Evolutionary conservation across 2,888 invertebrate species (phyloP), one percentile per base, ranked within the genome.

Genomic region (Tipula lateralis): DNA sequence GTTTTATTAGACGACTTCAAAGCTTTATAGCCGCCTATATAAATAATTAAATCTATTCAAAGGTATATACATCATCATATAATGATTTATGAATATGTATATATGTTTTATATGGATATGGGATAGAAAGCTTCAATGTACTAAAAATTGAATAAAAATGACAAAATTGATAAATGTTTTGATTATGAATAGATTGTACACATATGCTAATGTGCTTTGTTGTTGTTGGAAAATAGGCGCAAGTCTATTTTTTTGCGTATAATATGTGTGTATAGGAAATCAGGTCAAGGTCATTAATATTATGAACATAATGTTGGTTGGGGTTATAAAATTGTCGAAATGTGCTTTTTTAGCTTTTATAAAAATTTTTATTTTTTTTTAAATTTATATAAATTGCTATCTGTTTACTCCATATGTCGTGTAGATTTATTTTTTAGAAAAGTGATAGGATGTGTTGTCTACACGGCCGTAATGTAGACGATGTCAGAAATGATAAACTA

Each of bases 141-240:
- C 24, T 66, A 24, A 66, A 66, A 66, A 66, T 66, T 19, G 19
- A 66, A 66, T 66, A 66, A 50, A 50, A 50, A 16, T 50, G 44
- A 50, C 44, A 50, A 50, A 50, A 50, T 50, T 24, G 66, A 66
- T 66, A 66, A 66, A 66, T 24, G 66, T 66, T 66, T 66, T 66
- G 9, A 24, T 6, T 24, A 9, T 66, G 12, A 13, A 66, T 66
- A 12, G 19, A 7, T 44, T 66, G 66, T 66, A 24, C 66, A 66
- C 66, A 66, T 66, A 66, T 66, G 66, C 66, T 66, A 24, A 24
- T 66, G 24, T 66, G n/a, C n/a, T n/a, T 50, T 50, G 44, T 50
- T n/a, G n/a, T 50, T 50, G 44, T 36, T 44, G 44, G 13, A 1
- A 66, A 66, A 66, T 66, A 66, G 66, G 66, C 66, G 66, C 66